A percentile compares a stretch with the other conserved stretches of the same genome.
Evolutionary conservation across 35 echinoderm and acorn worm genomes (phyloP).

Genomic region (Heliocidaris tuberculata): DNA sequence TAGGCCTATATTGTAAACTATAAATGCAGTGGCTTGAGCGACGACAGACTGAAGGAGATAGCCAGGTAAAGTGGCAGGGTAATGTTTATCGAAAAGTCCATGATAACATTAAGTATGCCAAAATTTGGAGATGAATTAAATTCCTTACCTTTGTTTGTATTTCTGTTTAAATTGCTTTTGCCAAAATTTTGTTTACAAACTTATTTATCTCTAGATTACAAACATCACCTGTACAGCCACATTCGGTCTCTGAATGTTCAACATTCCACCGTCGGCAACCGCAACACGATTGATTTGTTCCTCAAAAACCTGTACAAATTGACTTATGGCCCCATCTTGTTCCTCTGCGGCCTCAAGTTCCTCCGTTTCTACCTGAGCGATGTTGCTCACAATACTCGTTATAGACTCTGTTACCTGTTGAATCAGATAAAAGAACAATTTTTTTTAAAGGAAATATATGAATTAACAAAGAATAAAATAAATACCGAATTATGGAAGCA

Average conservation of each 20-base stretch:
- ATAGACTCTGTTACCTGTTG: background rate
- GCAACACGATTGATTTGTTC: background rate
- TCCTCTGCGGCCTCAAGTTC: background rate
- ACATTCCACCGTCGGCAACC: background rate
- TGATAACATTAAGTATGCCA: background rate
- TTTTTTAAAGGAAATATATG: no score
- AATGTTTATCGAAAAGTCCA: background rate
- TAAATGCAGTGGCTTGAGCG: no score
- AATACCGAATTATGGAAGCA: no score
- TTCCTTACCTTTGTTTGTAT: no score
- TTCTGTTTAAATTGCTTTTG: no score
- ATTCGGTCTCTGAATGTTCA: background rate
- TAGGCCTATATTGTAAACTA: no score
- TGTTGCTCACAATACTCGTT: slow-evolving; percentile 8
- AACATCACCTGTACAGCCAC: background rate
- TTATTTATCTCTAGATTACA: no score
- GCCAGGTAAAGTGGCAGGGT: no score
- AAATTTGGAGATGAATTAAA: background rate
- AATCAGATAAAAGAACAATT: background rate
- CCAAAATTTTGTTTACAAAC: background rate
- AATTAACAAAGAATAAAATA: no score
- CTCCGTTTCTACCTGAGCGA: background rate
- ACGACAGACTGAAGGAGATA: no score
- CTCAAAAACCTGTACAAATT: background rate
- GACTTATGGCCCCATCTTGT: background rate